Evolutionary conservation across 2,113 vertebrate genomes (phyloP).

Genomic region (Crotalus helleri): DNA sequence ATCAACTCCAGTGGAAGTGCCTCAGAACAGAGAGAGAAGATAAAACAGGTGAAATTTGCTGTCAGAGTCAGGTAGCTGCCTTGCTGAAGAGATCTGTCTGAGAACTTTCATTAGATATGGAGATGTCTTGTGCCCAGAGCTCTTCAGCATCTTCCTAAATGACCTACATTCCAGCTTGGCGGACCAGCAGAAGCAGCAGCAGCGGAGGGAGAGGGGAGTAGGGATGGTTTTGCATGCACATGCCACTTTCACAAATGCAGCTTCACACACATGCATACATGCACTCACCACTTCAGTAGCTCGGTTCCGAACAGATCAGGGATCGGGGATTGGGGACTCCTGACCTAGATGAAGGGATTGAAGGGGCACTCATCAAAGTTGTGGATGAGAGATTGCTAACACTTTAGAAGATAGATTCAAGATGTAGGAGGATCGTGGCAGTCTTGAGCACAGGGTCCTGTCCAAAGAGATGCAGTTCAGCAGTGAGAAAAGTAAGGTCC

Average conservation of each 20-base stretch:
- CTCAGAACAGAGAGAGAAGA: conserved; percentile 84
- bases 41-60: conserved; percentile 82
- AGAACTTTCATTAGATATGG: not conserved
- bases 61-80: not conserved
- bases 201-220: not conserved
- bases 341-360: not conserved
- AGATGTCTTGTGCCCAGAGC: not conserved
- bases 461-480: not conserved
- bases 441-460: not conserved
- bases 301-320: not conserved
- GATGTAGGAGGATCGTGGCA: not conserved
- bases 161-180: not conserved
- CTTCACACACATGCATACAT: not conserved
- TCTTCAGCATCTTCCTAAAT: not conserved
- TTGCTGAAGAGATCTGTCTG: not conserved
- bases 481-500: not conserved
- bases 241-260: not conserved
- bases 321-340: not conserved
- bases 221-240: not conserved
- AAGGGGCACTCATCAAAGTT: not conserved
- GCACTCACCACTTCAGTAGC: not conserved
- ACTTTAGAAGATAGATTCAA: not conserved
- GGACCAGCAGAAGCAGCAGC: not conserved
- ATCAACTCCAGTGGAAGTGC: conserved; percentile 80
- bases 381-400: not conserved